These are phyloP conservation scores for Varanus salvator DNA, from an alignment of 2,113 vertebrate species.

Conservation along the genomic window DNA sequence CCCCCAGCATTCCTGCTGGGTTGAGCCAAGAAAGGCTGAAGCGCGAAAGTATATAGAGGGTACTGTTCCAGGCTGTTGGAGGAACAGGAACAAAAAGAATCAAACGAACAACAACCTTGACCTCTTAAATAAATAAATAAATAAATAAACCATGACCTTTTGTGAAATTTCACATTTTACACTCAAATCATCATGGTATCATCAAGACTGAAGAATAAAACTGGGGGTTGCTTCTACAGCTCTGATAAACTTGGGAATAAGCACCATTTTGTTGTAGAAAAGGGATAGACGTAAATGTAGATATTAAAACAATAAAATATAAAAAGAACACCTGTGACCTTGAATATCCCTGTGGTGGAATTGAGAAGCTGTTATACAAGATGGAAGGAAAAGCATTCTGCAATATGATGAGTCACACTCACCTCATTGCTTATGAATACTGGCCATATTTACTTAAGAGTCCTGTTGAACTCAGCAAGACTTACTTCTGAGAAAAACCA, in stretches of 20 bases:
- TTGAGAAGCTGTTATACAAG: too few relatives aligned
- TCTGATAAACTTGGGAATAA: neutral
- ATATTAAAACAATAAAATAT: too few relatives aligned
- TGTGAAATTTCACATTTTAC: neutral
- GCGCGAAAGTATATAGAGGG: neutral
- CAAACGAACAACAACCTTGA: neutral
- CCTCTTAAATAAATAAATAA: neutral
- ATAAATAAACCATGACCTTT: too few relatives aligned
- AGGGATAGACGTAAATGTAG: too few relatives aligned
- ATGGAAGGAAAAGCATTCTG: too few relatives aligned
- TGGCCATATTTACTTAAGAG: too few relatives aligned
- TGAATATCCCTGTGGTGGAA: too few relatives aligned
- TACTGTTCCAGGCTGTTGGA: neutral
- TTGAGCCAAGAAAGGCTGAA: neutral
- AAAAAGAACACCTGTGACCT: too few relatives aligned
- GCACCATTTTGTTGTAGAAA: neutral
- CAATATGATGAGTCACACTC: too few relatives aligned
- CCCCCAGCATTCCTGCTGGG: neutral
- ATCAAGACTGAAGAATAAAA: neutral
- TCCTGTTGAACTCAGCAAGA: too few relatives aligned
- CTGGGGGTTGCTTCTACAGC: neutral
- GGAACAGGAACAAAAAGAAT: neutral
- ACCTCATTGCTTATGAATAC: too few relatives aligned
- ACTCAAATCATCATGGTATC: neutral
- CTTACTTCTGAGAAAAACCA: too few relatives aligned